phyloP scores from a whole-genome alignment of 2,113 vertebrate genomes.

The Hepsetus odoe region DNA sequence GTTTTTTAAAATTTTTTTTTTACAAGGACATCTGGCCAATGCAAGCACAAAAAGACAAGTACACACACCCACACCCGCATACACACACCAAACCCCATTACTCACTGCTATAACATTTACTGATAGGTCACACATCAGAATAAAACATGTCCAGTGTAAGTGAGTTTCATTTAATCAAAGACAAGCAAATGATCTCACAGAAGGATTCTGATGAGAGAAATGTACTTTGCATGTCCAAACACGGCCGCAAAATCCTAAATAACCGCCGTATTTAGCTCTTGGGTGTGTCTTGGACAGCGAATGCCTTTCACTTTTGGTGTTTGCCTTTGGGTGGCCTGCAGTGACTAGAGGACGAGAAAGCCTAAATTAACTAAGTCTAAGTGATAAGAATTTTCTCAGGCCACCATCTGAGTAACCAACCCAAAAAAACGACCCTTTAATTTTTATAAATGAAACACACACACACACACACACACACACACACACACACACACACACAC shows the following conservation, averaged over 20 bases:
- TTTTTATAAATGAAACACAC: too few species aligned
- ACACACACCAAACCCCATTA: neutral
- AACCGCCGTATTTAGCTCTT: neutral
- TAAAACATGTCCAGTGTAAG: neutral
- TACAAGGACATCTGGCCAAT: neutral
- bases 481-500: neutral
- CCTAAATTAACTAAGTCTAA: too few species aligned
- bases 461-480: neutral
- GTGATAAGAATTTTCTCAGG: too few species aligned
- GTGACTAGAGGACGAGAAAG: neutral
- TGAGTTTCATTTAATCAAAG: conserved; percentile 13
- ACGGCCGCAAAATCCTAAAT: neutral
- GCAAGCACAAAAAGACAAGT: neutral
- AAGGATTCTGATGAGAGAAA: conserved; percentile 12
- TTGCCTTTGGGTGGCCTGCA: neutral
- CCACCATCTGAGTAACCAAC: too few species aligned
- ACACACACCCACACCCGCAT: neutral
- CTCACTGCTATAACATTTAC: conserved; percentile 2
- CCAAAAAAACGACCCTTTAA: too few species aligned
- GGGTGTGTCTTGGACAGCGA: conserved; percentile 14
- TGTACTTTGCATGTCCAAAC: conserved; percentile 5
- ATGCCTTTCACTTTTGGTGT: conserved; percentile 16
- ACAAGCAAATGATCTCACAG: neutral
- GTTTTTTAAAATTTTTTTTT: neutral
- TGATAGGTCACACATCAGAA: conserved; percentile 17